phyloP scores from a whole-genome alignment of 1,140 invertebrate species.

The Drosophila parvula region DNA sequence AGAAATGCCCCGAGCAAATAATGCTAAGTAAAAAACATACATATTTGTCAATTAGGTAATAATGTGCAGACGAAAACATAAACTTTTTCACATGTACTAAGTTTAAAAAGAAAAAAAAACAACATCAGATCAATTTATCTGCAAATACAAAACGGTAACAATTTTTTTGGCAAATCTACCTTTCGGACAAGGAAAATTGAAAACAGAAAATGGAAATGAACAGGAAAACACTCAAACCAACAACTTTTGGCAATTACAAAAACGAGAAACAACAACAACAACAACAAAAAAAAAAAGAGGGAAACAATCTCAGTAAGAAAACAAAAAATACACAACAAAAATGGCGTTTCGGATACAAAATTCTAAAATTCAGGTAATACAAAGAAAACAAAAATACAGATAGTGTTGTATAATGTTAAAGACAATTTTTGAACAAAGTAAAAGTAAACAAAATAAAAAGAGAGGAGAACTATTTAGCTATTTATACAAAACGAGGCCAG shows the following conservation, averaged over 20 bases:
- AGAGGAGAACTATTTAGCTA: constrained; percentile 69
- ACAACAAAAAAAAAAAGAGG: constrained; percentile 25
- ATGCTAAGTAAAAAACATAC: constrained; percentile 17
- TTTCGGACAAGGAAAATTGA: constrained; percentile 64
- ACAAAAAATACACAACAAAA: constrained; percentile 59
- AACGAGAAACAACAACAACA: constrained; percentile 28
- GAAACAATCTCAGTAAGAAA: constrained; percentile 56
- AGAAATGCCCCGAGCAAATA: constrained; percentile 16
- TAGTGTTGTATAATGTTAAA: constrained; percentile 82
- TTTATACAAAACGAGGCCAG: constrained; percentile 64
- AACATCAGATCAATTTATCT: constrained; percentile 17
- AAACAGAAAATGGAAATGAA: constrained; percentile 36
- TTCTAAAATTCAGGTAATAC: constrained; percentile 84
- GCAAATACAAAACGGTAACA: constrained; percentile 27
- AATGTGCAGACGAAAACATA: constrained; percentile 38
- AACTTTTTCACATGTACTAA: constrained; percentile 37
- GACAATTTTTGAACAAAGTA: constrained; percentile 64
- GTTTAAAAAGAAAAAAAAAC: no score
- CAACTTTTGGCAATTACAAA: constrained; percentile 58
- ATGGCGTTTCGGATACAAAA: constrained; percentile 84
- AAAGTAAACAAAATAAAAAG: constrained; percentile 20
- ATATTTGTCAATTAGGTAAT: constrained; percentile 70
- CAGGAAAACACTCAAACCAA: constrained; percentile 38
- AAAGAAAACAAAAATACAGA: constrained; percentile 62
- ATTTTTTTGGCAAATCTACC: constrained; percentile 57